Conservation (phyloP, 2,888 invertebrate species). For the Magallana nippona region DNA sequence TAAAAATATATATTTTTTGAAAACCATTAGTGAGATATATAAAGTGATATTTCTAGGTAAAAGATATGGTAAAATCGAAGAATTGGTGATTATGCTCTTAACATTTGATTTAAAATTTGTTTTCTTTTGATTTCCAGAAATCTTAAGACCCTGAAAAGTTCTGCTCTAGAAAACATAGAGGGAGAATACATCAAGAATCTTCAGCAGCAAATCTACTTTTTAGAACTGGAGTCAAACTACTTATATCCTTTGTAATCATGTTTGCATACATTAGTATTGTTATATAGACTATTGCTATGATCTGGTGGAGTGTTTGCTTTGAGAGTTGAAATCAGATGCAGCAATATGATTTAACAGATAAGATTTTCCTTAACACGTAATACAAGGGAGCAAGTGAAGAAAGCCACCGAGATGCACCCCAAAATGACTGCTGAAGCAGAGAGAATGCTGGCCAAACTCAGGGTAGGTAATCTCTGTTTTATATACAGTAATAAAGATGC, state of each 20-base stretch:
- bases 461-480: constrained; percentile 63
- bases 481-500: too few species aligned
- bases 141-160: constrained; percentile 38
- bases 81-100: neutral
- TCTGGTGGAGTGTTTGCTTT: too few species aligned
- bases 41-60: too few species aligned
- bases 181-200: constrained; percentile 79
- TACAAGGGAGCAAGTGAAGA: constrained; percentile 77
- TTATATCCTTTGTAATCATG: constrained; percentile 74
- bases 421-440: constrained; percentile 79
- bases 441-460: constrained; percentile 77
- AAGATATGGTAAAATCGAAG: too few species aligned
- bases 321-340: neutral
- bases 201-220: constrained; percentile 80
- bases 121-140: constrained; percentile 42
- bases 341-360: neutral
- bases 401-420: constrained; percentile 78
- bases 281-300: too few species aligned
- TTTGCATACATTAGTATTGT: neutral
- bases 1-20: too few species aligned
- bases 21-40: too few species aligned
- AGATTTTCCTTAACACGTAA: constrained; percentile 55
- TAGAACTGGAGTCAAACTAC: constrained; percentile 79
- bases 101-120: neutral
- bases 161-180: constrained; percentile 70